Evolutionary conservation across 2,797 vertebrate genomes (phyloP).

Genomic region (Okamejei kenojei): DNA sequence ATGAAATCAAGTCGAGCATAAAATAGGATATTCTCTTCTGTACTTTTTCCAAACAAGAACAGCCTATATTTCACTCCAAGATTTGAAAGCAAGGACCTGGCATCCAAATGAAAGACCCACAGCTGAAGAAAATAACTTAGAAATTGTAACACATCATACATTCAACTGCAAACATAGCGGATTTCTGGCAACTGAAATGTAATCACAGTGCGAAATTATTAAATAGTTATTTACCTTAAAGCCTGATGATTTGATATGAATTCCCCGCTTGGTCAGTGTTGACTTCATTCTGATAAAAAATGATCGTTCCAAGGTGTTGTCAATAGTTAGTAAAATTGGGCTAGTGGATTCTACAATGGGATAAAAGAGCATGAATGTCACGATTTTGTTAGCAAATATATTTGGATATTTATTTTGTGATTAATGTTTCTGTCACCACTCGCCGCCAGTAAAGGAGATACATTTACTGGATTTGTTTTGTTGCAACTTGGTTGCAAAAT

Average conservation of each 20-base stretch:
- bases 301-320: constrained; percentile 86
- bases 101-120: not conserved
- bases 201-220: not conserved
- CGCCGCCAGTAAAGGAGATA: not conserved
- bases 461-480: not conserved
- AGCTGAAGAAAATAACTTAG: constrained; percentile 10
- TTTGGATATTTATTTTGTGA: not conserved
- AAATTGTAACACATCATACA: not conserved
- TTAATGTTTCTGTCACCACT: not conserved
- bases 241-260: constrained; percentile 98
- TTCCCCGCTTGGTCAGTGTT: constrained; percentile 92
- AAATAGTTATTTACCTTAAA: constrained; percentile 71
- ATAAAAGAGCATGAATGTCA: constrained; percentile 55
- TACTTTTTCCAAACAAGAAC: not conserved
- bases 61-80: not conserved
- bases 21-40: not conserved
- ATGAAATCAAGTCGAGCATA: not conserved
- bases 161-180: not conserved
- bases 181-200: not conserved
- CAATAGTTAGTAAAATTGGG: constrained; percentile 80
- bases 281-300: constrained; percentile 99
- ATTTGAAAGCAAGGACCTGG: not conserved
- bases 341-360: constrained; percentile 83
- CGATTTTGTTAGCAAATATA: constrained; percentile 38
- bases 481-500: not conserved